Evolutionary conservation across 2,113 vertebrate genomes (phyloP), one percentile per base, ranked within the genome.

Genomic region (Serinus canaria): DNA sequence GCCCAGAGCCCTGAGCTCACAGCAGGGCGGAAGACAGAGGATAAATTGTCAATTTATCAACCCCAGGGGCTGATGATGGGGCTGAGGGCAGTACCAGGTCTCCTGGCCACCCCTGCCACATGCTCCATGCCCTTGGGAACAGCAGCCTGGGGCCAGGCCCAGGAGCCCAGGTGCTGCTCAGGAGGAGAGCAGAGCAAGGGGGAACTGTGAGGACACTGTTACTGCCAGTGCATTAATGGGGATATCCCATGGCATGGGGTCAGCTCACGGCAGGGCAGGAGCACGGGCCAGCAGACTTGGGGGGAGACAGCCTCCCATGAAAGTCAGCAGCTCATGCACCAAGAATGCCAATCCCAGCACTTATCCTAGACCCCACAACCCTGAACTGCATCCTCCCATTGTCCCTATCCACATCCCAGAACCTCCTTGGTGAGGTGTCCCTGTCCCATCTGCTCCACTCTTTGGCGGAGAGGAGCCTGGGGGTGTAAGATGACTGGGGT

Each of bases 1-100:
- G 78, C 87, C 86, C 89, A 8, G 5, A 78, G 90, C 85, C 62
- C 90, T 33, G 3, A 30, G 73, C 87, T 75, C 50, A 15, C 43
- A 47, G 84, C 14, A 9, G 79, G 64, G 49, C 0, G 92, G 95
- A 96, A 93, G 92, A 94, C 94, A 83, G 76, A 95, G 79, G 72
- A 56, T 50, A 39, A 80, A 46, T 33, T 4, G 69, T 55, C 4
- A 4, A 6, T 50, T 43, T 43, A 43, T 43, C 41, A 16, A 41
- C 8, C 70, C 41, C 7, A 0, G 44, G 59, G 47, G 49, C 52
- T 75, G 70, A 53, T 53, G 83, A 50, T 17, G 0, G 2, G 21
- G 62, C 35, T 62, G 25, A 27, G 55, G 19, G 30, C 3, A 5
- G 11, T 16, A 56, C 30, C 39, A 47, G 44, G n/a, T 19, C 41